Percentiles rank a stretch among this genome's conserved stretches.
Evolutionary conservation across 2,113 vertebrate species (phyloP).

Genomic region (Cochlearius cochlearius): DNA sequence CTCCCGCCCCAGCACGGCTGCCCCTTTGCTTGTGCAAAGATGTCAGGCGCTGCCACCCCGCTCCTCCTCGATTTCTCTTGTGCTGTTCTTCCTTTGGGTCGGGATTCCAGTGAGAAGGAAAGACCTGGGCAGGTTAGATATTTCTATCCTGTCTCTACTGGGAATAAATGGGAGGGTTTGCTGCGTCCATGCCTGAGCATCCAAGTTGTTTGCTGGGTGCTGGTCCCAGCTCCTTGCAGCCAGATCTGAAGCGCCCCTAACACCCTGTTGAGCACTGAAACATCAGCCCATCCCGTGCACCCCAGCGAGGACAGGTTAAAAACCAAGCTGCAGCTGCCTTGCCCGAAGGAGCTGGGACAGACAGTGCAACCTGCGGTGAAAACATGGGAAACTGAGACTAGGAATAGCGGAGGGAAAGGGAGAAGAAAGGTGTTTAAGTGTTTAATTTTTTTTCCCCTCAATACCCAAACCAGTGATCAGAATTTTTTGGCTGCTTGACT

Average conservation of each 20-base stretch:
- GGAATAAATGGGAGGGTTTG: not conserved
- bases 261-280: not conserved
- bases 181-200: rapidly evolving
- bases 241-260: too few species aligned
- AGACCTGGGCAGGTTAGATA: not conserved
- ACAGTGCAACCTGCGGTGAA: not conserved
- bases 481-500: not conserved
- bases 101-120: not conserved
- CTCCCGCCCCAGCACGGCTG: not conserved
- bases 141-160: not conserved
- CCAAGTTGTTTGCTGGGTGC: not conserved
- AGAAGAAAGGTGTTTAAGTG: not conserved
- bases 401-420: not conserved
- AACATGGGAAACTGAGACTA: not conserved
- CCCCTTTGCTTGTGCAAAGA: rapidly evolving
- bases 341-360: not conserved
- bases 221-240: not conserved
- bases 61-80: not conserved
- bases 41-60: rapidly evolving
- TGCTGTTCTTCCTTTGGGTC: not conserved
- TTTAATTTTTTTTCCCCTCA: not conserved
- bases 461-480: not conserved
- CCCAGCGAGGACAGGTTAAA: not conserved
- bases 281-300: too few species aligned
- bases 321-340: not conserved